Evolutionary conservation across 2,888 invertebrate species (phyloP).

Genomic region (Xestia ashworthii): DNA sequence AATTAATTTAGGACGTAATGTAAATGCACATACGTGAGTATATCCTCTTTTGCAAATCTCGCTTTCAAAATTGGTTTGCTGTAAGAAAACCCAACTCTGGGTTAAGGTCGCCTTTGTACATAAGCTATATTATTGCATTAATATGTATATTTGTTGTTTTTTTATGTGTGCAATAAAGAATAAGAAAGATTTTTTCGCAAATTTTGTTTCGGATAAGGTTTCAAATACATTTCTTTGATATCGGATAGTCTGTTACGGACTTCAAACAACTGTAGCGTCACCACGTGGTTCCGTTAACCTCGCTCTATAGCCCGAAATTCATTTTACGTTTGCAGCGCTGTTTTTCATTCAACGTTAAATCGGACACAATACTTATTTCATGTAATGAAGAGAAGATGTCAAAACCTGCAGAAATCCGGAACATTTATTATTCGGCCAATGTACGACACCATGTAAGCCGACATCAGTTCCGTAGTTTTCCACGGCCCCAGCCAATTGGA

Average conservation of each 20-base stretch:
- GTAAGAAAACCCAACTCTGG: no score
- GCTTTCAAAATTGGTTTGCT: no score
- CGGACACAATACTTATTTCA: background rate
- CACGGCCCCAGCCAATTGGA: background rate
- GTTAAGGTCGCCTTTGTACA: no score
- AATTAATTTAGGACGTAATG: no score
- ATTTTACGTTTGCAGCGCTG: background rate
- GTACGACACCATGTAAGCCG: background rate
- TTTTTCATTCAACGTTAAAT: background rate
- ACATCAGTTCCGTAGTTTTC: background rate
- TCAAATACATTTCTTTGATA: constrained; percentile 9
- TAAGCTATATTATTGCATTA: no score
- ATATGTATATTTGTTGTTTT: no score
- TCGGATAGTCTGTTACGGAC: constrained; percentile 7
- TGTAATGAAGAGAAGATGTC: background rate
- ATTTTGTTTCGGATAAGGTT: background rate
- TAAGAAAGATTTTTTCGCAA: no score
- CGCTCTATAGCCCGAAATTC: background rate
- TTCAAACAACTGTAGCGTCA: constrained; percentile 31
- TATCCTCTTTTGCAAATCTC: no score
- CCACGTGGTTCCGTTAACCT: constrained; percentile 45
- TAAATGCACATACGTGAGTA: no score
- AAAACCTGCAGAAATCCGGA: background rate
- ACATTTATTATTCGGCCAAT: background rate
- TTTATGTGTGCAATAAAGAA: no score